phyloP scores from a whole-genome alignment of 2,113 vertebrate species.

The Ia io region DNA sequence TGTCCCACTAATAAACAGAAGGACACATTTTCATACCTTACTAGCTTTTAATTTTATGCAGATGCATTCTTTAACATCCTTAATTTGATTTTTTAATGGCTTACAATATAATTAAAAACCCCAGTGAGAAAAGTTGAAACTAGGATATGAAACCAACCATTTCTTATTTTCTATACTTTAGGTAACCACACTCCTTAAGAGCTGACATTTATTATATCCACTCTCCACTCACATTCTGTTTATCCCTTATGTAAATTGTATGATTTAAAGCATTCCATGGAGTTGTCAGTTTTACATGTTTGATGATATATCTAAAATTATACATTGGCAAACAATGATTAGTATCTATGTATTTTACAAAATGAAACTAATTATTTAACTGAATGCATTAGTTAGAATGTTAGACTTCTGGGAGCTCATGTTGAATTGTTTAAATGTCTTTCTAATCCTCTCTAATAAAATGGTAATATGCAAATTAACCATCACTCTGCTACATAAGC shows the following conservation, averaged over 20 bases:
- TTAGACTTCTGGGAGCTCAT: constrained; percentile 23
- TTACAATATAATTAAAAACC: not conserved
- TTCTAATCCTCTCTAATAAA: too few relatives aligned
- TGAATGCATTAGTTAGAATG: constrained; percentile 22
- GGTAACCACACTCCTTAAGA: not conserved
- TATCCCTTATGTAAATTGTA: constrained; percentile 43
- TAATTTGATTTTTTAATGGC: not conserved
- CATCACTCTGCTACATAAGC: too few relatives aligned
- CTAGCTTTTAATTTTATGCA: not conserved
- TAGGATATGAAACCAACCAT: not conserved
- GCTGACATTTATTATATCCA: not conserved
- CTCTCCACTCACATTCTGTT: not conserved
- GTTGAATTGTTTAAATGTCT: constrained; percentile 55
- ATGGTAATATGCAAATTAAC: too few relatives aligned
- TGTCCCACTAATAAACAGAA: not conserved
- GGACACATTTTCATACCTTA: not conserved
- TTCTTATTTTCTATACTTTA: not conserved
- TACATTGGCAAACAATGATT: not conserved
- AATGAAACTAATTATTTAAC: constrained; percentile 55
- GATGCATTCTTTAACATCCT: not conserved
- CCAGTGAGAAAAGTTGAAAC: not conserved
- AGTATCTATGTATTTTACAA: constrained; percentile 33
- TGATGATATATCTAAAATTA: not conserved
- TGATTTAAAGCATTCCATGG: not conserved
- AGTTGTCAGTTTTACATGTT: constrained; percentile 17